Evolutionary conservation across 2,888 invertebrate genomes (phyloP), one percentile per base, ranked within the genome.

Genomic region (Petrolisthes cinctipes): DNA sequence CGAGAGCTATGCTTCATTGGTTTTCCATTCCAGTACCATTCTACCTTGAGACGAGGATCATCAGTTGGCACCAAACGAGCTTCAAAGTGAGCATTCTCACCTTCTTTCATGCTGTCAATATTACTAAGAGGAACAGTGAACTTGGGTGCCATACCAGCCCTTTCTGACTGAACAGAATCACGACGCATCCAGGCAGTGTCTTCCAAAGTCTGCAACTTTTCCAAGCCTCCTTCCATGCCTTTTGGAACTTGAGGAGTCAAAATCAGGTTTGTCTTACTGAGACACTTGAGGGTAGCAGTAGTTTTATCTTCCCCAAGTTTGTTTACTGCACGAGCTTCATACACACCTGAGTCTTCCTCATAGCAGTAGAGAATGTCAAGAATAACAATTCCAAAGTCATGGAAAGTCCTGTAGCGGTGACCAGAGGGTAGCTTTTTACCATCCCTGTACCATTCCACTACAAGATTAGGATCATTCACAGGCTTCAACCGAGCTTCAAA

Each of bases 381-480:
- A 91, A 98, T 98, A 82, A 98, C 98, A 92, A 98, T 97, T 90
- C 98, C 98, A 93, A 99, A 99, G 92, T 99, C 98, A 92, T 98
- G 97, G 96, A 98, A 98, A 86, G 98, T 98, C 91, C 98, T 95
- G 93, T 98, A 99, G 91, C 99, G 95, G 93, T 99, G 98, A 83
- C 99, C 99, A 93, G 97, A 96, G 1, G 97, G 97, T 91, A 98
- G 93, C 92, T 97, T 97, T 93, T 97, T 96, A 89, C 97, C 97
- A 92, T 98, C 97, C 92, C 97, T 97, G 93, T 96, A 97, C 98
- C 98, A 98, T 93, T 98, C 98, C 23, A 98, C 97, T 91, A 96
- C 96, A 91, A 99, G 94, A 91, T 97, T 97, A 5, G 99, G 98
- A 94, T 99, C 99, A 89, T 97, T 97, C 53, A 98, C 95, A 0